Conservation (phyloP, 2,888 invertebrate species). For the Melangyna quadrimaculata region DNA sequence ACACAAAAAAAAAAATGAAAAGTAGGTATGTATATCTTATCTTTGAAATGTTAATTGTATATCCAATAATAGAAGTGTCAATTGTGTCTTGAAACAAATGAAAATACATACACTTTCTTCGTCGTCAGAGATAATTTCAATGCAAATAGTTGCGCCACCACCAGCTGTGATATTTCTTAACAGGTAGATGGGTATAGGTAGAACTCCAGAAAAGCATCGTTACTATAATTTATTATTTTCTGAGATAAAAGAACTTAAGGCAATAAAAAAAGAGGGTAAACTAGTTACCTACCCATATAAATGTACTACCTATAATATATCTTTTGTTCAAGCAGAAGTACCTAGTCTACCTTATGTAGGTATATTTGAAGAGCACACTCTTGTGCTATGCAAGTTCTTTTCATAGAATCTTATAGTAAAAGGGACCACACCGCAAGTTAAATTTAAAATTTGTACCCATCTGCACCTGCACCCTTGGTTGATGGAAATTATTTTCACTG, state of each 20-base stretch:
- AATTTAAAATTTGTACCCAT: not conserved
- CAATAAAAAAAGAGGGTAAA: not conserved
- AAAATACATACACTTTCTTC: not conserved
- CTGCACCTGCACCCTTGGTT: slow-evolving; percentile 16
- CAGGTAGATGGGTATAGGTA: not conserved
- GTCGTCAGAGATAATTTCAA: slow-evolving; percentile 6
- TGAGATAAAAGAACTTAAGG: slow-evolving; percentile 4
- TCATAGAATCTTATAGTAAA: not conserved
- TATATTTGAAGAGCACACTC: slow-evolving; percentile 12
- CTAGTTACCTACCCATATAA: not conserved
- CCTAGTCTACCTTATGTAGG: no score
- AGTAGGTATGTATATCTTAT: not conserved
- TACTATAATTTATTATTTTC: not conserved
- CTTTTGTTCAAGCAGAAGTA: not conserved
- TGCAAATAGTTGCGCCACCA: slow-evolving; percentile 9
- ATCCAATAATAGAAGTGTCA: slow-evolving; percentile 31
- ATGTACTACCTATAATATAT: not conserved
- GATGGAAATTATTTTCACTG: not conserved
- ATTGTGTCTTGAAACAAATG: not conserved
- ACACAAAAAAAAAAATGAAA: not conserved
- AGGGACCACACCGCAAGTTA: slow-evolving; percentile 10
- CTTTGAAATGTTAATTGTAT: slow-evolving; percentile 21
- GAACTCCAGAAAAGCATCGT: slow-evolving; percentile 13
- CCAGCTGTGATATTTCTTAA: slow-evolving; percentile 8
- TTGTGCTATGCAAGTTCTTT: not conserved